Base-by-base conservation (phyloP, 2,888 invertebrate species). In the Tenthredo mesomela region DNA sequence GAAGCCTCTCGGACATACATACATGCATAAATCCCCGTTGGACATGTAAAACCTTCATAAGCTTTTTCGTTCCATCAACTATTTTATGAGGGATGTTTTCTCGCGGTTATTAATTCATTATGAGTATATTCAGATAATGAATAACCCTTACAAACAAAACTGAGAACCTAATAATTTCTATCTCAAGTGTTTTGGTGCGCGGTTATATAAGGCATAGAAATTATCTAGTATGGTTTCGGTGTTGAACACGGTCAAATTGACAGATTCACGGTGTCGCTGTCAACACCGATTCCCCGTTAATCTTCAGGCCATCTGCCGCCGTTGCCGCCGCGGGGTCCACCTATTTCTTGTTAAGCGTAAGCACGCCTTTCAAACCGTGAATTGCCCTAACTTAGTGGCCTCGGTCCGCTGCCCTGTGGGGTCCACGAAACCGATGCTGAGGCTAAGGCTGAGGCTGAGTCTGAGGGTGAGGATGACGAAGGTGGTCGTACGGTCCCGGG, bases 391-490 rank as follows among this genome's bases (percentile, higher is more conserved):
- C 88, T 88, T 86, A 86, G 86, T 85, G 86, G 86, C 85, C 77
- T 73, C 67, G 40, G 40, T 43, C 40, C 37, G 37, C 37, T 83
- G 47, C 61, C 75, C 84, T 21, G 29, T 37, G 61, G 77, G 50
- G 82, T 77, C 58, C 33, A 71, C 33, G 84, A 21, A 33, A 21
- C 78, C 80, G 84, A 54, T 47, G 37, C 73, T 47, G 61, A 43
- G 54, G 78, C 75, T 83, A 83, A 67, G 85, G 85, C 87, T 87
- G 85, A 86, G 87, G 85, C 83, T 86, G 87, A 88, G 87, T 88
- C 88, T 85, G 88, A 88, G 88, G 88, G 87, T 88, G 87, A 61
- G 87, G 87, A 89, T 87, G 88, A 89, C 87, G 88, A 88, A 89
- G 88, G 88, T 89, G 87, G 89, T 86, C 86, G 67, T 75, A 61